These are phyloP conservation scores for Plumapathes pennacea DNA, from an alignment of 92 coral and sea anemone species.

Conservation along the genomic window DNA sequence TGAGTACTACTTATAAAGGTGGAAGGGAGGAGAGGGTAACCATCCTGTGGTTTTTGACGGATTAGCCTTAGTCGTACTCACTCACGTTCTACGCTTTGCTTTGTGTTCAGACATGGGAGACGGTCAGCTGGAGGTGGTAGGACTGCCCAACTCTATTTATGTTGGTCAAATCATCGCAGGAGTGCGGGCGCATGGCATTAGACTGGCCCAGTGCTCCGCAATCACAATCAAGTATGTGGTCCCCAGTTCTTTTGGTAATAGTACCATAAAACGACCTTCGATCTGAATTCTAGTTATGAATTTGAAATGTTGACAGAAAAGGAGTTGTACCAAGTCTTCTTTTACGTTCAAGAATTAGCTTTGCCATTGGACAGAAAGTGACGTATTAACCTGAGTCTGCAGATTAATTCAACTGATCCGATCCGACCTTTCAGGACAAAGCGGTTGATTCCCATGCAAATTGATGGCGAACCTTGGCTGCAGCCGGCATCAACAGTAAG, in stretches of 20 bases:
- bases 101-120: slow-evolving; percentile 83
- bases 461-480: slow-evolving; percentile 99
- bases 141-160: slow-evolving; percentile 79
- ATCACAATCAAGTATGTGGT: slow-evolving; percentile 83
- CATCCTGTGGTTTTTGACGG: neutral
- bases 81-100: neutral
- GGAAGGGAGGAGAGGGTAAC: too few relatives aligned
- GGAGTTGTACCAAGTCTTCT: too few relatives aligned
- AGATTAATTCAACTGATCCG: too few relatives aligned
- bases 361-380: too few relatives aligned
- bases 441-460: slow-evolving; percentile 93
- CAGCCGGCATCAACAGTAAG: slow-evolving; percentile 96
- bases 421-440: slow-evolving; percentile 88
- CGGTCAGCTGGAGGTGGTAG: slow-evolving; percentile 93
- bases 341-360: too few relatives aligned
- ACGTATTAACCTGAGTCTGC: too few relatives aligned
- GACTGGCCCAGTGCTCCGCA: slow-evolving; percentile 93
- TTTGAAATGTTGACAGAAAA: too few relatives aligned
- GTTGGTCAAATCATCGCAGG: slow-evolving; percentile 96
- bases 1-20: slow-evolving; percentile 7
- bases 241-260: neutral
- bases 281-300: too few relatives aligned
- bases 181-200: slow-evolving; percentile 87
- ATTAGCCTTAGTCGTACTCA: neutral
- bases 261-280: too few relatives aligned